Conservation (phyloP, 1,140 invertebrate genomes). For the Drosophila sucinea region DNA sequence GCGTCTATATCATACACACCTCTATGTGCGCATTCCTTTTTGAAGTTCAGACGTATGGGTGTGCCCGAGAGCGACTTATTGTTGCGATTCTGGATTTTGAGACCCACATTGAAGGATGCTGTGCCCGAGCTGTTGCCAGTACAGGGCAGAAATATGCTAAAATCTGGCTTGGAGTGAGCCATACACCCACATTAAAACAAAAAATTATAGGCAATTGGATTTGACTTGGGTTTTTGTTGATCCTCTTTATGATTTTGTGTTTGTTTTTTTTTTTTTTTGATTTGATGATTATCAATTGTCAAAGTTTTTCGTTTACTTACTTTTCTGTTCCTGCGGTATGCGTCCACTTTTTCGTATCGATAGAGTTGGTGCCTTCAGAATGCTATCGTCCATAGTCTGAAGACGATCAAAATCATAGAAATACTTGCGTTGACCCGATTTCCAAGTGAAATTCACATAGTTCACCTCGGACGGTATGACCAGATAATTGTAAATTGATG, state of each 20-base stretch:
- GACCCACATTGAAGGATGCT: conserved; percentile 93
- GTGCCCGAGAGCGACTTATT: conserved; percentile 92
- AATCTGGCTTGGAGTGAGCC: conserved; percentile 86
- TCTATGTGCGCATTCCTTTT: conserved; percentile 97
- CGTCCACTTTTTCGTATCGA: conserved; percentile 93
- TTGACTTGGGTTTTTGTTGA: neutral
- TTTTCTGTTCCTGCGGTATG: conserved; percentile 92
- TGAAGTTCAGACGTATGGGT: conserved; percentile 93
- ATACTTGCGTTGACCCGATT: conserved; percentile 92
- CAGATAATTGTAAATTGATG: conserved; percentile 93
- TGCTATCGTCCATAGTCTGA: conserved; percentile 91
- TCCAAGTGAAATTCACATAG: conserved; percentile 96
- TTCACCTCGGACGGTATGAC: conserved; percentile 95
- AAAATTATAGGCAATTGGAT: conserved; percentile 8
- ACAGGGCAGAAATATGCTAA: conserved; percentile 95
- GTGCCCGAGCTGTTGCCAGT: conserved; percentile 94
- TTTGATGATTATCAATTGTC: neutral
- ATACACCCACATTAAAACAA: conserved; percentile 9
- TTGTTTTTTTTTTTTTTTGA: too few relatives aligned
- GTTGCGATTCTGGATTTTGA: conserved; percentile 92
- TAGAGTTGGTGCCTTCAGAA: conserved; percentile 92
- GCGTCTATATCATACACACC: conserved; percentile 88
- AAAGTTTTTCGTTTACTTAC: conserved; percentile 82
- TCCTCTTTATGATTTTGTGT: neutral
- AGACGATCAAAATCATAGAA: conserved; percentile 94